Conservation (phyloP, 2,888 invertebrate genomes). For the Drosophila dives region DNA sequence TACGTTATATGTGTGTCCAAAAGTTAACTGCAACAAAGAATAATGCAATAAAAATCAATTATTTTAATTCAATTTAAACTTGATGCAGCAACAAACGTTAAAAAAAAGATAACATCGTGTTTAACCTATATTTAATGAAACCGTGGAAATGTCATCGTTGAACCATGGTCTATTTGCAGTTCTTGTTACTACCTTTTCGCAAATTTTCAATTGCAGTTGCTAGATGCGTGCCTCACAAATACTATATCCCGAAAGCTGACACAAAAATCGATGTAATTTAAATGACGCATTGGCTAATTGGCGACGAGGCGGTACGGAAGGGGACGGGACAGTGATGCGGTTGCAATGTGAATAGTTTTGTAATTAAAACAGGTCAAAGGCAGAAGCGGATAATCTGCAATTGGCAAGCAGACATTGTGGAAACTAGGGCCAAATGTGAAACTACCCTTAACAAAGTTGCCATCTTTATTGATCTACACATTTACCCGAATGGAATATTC, state of each 20-base stretch:
- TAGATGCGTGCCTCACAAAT: constrained; percentile 22
- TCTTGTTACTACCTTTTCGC: constrained; percentile 9
- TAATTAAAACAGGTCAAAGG: constrained; percentile 19
- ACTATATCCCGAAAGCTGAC: constrained; percentile 32
- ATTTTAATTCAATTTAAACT: constrained; percentile 77
- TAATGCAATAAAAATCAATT: constrained; percentile 69
- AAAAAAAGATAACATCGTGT: constrained; percentile 13
- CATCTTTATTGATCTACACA: background rate
- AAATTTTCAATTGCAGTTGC: constrained; percentile 13
- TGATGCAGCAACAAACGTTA: constrained; percentile 35
- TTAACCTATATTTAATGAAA: constrained; percentile 62
- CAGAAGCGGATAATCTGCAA: constrained; percentile 9
- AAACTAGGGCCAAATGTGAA: background rate
- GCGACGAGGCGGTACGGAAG: background rate
- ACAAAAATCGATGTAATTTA: constrained; percentile 64
- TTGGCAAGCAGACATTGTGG: background rate
- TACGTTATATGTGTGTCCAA: constrained; percentile 48
- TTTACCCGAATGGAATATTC: background rate
- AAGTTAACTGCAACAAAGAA: constrained; percentile 66
- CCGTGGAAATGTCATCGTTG: constrained; percentile 54
- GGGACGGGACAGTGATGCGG: background rate
- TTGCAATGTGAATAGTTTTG: constrained; percentile 14
- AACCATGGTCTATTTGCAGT: constrained; percentile 24
- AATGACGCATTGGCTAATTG: constrained; percentile 39
- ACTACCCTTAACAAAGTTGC: constrained; percentile 1